Conservation (phyloP, 2,888 invertebrate genomes). For the Microdon myrmicae region DNA sequence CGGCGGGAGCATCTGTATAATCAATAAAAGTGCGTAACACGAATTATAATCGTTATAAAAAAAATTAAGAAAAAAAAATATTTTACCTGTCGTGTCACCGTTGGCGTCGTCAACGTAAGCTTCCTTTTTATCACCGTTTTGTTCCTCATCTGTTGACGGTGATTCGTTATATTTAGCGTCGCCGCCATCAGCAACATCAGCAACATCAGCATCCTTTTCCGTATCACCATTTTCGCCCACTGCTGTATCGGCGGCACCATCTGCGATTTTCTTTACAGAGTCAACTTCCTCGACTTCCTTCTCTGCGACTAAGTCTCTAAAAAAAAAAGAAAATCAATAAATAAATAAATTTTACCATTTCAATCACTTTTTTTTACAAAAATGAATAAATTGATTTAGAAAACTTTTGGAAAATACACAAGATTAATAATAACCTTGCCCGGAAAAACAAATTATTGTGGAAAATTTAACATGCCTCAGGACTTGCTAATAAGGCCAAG, state of each 20-base stretch:
- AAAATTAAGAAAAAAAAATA: no score
- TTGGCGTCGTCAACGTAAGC: constrained; percentile 58
- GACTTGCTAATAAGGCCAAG: no score
- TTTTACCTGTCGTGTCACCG: constrained; percentile 66
- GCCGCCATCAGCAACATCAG: constrained; percentile 53
- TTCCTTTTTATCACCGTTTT: constrained; percentile 54
- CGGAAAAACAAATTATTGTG: no score
- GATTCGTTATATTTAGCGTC: constrained; percentile 59
- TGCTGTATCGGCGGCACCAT: constrained; percentile 58
- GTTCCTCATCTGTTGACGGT: constrained; percentile 51
- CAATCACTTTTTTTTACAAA: no score
- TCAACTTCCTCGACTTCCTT: constrained; percentile 64
- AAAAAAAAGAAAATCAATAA: constrained; percentile 20
- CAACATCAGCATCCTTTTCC: no score
- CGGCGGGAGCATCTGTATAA: constrained; percentile 61
- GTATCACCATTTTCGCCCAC: constrained; percentile 61
- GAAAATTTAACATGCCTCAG: no score
- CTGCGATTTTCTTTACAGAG: constrained; percentile 59
- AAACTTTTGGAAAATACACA: no score
- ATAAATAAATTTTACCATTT: no score
- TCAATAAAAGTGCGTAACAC: no score
- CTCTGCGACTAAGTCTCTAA: constrained; percentile 65
- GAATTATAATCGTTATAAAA: no score
- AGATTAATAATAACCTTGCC: no score
- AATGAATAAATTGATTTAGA: no score